Evolutionary conservation across 2,113 vertebrate species (phyloP).

Genomic region (Rhabdornis inornatus): DNA sequence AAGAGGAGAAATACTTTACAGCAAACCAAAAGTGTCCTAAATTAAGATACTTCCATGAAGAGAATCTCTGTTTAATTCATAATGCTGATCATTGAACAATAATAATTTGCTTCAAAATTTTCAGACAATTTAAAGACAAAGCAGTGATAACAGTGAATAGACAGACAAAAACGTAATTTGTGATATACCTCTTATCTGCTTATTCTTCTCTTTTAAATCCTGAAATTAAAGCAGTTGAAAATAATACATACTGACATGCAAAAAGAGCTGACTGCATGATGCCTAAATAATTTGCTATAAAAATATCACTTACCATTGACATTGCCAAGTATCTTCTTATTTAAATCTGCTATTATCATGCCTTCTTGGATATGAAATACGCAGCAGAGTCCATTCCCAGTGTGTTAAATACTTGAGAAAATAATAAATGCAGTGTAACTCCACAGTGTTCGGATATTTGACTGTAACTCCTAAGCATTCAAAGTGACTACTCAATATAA

Average conservation of each 20-base stretch:
- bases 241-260: neutral
- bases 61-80: neutral
- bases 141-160: neutral
- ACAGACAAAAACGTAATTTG: neutral
- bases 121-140: neutral
- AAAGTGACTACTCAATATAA: slow-evolving; percentile 53
- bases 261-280: neutral
- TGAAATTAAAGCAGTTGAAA: neutral
- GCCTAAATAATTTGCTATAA: slow-evolving; percentile 6
- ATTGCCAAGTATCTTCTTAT: slow-evolving; percentile 62
- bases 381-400: neutral
- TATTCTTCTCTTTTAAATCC: neutral
- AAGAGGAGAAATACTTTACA: neutral
- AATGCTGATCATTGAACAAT: neutral
- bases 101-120: neutral
- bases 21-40: neutral
- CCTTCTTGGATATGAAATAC: neutral
- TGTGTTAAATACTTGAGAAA: neutral
- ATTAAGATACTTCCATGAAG: neutral
- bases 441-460: slow-evolving; percentile 26
- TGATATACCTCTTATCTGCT: neutral
- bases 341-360: slow-evolving; percentile 37
- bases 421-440: neutral
- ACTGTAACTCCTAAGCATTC: slow-evolving; percentile 53
- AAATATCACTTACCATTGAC: slow-evolving; percentile 69